These are phyloP conservation scores for Phoeniculus purpureus DNA, from an alignment of 2,797 vertebrate genomes.

Conservation along the genomic window DNA sequence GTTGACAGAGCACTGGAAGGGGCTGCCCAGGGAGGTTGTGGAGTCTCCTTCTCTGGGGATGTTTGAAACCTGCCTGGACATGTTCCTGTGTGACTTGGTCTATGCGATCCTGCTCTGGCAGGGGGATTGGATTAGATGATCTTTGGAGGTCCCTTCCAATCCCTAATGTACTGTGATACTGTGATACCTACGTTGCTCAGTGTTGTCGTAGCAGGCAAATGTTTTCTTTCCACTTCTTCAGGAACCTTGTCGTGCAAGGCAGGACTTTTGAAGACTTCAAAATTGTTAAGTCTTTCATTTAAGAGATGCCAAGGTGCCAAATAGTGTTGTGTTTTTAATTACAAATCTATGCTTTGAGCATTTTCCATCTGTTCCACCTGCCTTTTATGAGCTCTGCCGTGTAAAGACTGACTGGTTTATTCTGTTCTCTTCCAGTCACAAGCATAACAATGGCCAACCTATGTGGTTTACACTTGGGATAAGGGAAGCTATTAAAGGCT, in stretches of 20 bases:
- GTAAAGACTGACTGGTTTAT: not conserved
- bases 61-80: no score
- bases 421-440: conserved; percentile 79
- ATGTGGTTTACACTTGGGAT: conserved; percentile 96
- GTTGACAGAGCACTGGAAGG: no score
- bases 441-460: conserved; percentile 88
- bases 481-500: conserved; percentile 89
- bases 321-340: not conserved
- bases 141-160: no score
- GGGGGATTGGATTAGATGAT: no score
- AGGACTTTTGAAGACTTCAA: not conserved
- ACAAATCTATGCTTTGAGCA: not conserved
- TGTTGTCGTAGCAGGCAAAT: not conserved
- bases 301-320: not conserved
- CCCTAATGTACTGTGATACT: no score
- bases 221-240: not conserved
- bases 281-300: not conserved
- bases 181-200: not conserved
- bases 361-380: not conserved
- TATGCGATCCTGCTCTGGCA: no score
- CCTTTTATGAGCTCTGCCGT: not conserved
- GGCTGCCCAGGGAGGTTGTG: no score
- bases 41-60: no score
- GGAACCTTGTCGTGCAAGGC: not conserved
- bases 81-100: no score